phyloP scores from a whole-genome alignment of 2,113 vertebrate genomes.

The Chaetops frenatus region DNA sequence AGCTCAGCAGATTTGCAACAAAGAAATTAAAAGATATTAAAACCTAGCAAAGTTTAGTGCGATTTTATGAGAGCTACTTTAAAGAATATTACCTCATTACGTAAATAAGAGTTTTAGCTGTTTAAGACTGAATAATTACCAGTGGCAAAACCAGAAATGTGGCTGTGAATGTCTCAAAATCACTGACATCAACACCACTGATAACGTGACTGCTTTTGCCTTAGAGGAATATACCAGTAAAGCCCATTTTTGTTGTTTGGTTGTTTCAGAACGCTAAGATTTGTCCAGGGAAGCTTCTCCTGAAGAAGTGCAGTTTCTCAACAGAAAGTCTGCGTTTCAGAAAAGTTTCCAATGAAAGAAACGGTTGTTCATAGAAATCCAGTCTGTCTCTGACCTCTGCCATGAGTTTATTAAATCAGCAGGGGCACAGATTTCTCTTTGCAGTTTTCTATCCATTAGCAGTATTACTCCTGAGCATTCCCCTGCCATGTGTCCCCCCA shows the following conservation, averaged over 20 bases:
- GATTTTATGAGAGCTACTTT: not conserved
- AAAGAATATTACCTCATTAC: not conserved
- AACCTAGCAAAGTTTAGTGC: not conserved
- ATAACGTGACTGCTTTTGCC: not conserved
- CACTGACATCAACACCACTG: not conserved
- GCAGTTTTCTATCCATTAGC: not conserved
- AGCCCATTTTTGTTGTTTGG: not conserved
- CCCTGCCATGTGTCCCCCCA: accelerated
- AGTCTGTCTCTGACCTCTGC: not conserved
- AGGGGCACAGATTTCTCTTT: not conserved
- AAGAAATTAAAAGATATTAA: not conserved
- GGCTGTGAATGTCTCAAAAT: not conserved
- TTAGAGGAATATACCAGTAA: not conserved
- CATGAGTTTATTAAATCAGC: not conserved
- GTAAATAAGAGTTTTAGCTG: not conserved
- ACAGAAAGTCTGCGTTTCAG: not conserved
- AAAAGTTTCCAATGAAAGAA: not conserved
- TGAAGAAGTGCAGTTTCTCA: not conserved
- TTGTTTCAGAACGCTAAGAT: not conserved
- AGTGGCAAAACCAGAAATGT: not conserved
- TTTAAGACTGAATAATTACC: not conserved
- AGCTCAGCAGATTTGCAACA: not conserved
- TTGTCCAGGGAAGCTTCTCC: not conserved
- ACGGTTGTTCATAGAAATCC: not conserved
- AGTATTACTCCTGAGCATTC: not conserved